Conservation (phyloP, 2,797 vertebrate species). For the Sebastes itinus region DNA sequence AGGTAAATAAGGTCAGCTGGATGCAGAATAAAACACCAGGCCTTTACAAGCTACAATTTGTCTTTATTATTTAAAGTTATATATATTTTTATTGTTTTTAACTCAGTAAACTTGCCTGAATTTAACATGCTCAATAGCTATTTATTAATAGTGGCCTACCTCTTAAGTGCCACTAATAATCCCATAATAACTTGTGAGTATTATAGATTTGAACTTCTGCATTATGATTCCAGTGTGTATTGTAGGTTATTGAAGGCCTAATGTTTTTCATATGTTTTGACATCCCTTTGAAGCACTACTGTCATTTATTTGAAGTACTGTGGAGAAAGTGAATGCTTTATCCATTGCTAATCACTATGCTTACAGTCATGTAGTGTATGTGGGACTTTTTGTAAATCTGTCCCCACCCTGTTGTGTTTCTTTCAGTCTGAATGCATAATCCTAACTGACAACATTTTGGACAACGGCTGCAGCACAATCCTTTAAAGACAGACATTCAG, state of each 20-base stretch:
- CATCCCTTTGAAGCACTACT: background rate
- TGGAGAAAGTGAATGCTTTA: background rate
- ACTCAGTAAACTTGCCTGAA: background rate
- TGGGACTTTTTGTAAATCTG: background rate
- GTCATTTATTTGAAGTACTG: background rate
- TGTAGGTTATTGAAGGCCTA: background rate
- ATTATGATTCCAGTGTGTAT: background rate
- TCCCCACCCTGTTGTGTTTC: slow-evolving; percentile 36
- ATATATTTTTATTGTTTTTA: background rate
- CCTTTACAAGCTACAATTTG: background rate
- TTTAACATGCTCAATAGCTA: background rate
- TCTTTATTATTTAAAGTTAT: background rate
- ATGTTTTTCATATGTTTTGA: background rate
- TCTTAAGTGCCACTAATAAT: too few species aligned
- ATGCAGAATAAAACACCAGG: background rate
- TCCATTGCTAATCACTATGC: background rate
- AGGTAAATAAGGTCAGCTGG: background rate
- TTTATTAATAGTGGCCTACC: too few species aligned
- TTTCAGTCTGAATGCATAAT: slow-evolving; percentile 33
- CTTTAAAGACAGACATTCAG: background rate
- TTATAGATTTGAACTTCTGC: background rate
- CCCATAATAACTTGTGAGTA: background rate
- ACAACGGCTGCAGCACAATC: background rate
- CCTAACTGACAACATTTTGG: slow-evolving; percentile 11
- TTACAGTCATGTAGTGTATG: background rate